Base-by-base conservation (phyloP, 1,140 invertebrate species). In the Paramacrobiotus metropolitanus region DNA sequence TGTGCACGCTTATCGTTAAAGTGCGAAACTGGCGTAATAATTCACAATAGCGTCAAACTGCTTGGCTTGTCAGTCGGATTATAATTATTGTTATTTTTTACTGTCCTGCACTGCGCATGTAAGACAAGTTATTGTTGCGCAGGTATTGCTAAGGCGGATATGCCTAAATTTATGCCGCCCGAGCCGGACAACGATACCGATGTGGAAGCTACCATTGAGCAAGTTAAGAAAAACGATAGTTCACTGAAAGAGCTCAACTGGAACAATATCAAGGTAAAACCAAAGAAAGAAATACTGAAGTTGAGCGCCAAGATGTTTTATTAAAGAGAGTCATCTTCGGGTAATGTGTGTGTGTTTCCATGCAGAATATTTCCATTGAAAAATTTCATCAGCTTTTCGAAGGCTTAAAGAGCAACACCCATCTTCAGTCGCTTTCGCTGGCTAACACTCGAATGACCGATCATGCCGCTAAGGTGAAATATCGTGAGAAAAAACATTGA, bases 161-260 rank as follows among this genome's bases (percentile, higher is more conserved):
- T 87, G 76, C 85, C 83, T 63, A 94, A 93, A 80, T 77, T 84
- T 66, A 84, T 82, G 69, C 88, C 90, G 29, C 65, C 69, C 18
- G 89, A 94, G 69, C 89, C 91, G 63, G 89, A 90, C 62, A 97
- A 97, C 72, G 79, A 80, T 68, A 94, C 91, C 65, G 88, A 96
- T 72, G 81, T 88, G 30, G 90, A 94, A 62, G 82, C 86, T 65
- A 86, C 86, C 64, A 84, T 95, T 67, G 82, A 86, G 73, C 80
- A 83, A 74, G 82, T 94, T 40, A 69, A 86, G 68, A 82, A 85
- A 62, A 87, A 98, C 72, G 90, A 96, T 77, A 76, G 82, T 64
- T 81, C 82, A 69, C 75, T 92, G 68, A 82, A 81, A 70, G 84
- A 88, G 74, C 78, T 95, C 68, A 95, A 95, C 76, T 89, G 87